Evolutionary conservation across 2,797 vertebrate genomes (phyloP).

Genomic region (Pipistrellus pygmaeus): DNA sequence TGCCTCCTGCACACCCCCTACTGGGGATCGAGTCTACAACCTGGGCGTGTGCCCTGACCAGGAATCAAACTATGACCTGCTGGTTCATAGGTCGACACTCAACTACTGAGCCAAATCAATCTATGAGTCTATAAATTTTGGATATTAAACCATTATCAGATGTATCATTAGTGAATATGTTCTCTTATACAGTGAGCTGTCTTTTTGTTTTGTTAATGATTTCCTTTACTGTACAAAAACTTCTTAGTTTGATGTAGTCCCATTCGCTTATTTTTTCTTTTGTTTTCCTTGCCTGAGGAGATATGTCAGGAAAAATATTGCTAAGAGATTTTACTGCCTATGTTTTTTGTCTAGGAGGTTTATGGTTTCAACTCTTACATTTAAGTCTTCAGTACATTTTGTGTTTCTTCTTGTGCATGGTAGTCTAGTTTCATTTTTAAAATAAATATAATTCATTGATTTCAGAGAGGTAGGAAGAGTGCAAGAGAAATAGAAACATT

Average conservation of each 20-base stretch:
- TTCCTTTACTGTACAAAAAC: not conserved
- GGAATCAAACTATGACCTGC: no score
- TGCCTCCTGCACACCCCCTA: no score
- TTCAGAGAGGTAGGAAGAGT: no score
- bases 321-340: not conserved
- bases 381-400: not conserved
- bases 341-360: not conserved
- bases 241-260: not conserved
- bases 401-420: not conserved
- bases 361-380: not conserved
- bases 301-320: not conserved
- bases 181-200: not conserved
- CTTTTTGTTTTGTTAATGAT: not conserved
- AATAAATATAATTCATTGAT: no score
- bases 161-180: not conserved
- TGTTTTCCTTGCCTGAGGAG: not conserved
- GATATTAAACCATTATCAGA: not conserved
- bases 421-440: not conserved
- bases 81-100: no score
- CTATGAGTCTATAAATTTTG: not conserved
- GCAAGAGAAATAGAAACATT: no score
- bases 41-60: no score
- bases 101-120: no score
- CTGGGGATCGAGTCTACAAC: no score
- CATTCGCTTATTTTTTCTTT: not conserved